Evolutionary conservation across 2,113 vertebrate genomes (phyloP).

Genomic region (Chitala chitala): DNA sequence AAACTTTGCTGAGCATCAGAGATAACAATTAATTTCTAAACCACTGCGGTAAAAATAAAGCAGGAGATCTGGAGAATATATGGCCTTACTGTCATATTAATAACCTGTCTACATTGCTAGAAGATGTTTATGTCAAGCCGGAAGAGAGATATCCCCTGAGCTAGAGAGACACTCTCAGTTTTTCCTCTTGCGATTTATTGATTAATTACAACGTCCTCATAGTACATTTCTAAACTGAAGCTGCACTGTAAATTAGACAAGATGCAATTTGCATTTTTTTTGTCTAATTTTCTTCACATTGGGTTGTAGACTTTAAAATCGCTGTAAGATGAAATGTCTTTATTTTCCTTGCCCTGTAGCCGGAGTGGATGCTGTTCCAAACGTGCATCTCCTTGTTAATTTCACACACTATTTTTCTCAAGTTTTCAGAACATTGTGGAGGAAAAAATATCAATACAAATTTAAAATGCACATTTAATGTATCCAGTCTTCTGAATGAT

Average conservation of each 20-base stretch:
- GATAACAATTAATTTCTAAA: background rate
- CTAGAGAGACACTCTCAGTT: too few species aligned
- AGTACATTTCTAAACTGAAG: background rate
- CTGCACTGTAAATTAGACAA: background rate
- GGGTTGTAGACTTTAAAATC: background rate
- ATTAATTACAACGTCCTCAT: background rate
- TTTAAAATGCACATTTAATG: background rate
- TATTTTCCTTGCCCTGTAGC: background rate
- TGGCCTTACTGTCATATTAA: conserved; percentile 4
- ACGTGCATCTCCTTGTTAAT: background rate
- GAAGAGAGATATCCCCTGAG: background rate
- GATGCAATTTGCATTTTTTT: conserved; percentile 6
- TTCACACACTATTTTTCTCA: background rate
- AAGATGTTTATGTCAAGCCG: conserved; percentile 8
- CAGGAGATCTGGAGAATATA: conserved; percentile 11
- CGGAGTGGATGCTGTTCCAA: background rate
- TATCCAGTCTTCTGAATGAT: background rate
- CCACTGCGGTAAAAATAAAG: background rate
- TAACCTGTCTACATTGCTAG: conserved; percentile 18
- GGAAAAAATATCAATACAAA: background rate
- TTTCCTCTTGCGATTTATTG: background rate
- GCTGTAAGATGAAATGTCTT: background rate
- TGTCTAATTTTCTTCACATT: background rate
- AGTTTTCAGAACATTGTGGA: background rate
- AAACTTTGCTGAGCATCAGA: too few species aligned